Conservation (phyloP, 2,888 invertebrate species). For the Pogonocherus hispidulus region DNA sequence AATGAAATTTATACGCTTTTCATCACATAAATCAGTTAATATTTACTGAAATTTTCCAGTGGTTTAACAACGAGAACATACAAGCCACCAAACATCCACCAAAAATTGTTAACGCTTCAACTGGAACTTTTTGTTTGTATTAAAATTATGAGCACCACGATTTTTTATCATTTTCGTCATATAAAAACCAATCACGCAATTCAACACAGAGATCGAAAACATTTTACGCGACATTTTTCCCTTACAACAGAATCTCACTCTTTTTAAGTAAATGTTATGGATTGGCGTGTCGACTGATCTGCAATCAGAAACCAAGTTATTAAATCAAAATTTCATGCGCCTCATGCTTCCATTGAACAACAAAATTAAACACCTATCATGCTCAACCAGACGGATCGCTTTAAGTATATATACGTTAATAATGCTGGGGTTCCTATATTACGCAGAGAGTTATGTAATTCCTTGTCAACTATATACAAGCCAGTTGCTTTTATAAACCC, state of each 20-base stretch:
- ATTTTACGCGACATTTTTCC: background rate
- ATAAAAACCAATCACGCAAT: constrained; percentile 27
- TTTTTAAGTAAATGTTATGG: constrained; percentile 57
- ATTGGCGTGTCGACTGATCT: constrained; percentile 55
- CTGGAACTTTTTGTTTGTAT: constrained; percentile 34
- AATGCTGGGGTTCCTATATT: constrained; percentile 7
- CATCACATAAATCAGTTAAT: constrained; percentile 12
- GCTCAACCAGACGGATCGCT: constrained; percentile 25
- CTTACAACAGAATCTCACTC: constrained; percentile 56
- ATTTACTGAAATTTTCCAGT: background rate
- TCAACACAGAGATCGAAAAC: constrained; percentile 28
- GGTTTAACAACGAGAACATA: constrained; percentile 36
- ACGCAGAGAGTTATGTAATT: constrained; percentile 28
- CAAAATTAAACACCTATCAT: constrained; percentile 27
- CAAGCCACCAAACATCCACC: constrained; percentile 39
- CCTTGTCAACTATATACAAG: constrained; percentile 12
- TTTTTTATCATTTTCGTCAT: constrained; percentile 35
- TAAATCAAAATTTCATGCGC: constrained; percentile 34
- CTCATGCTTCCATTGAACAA: constrained; percentile 8
- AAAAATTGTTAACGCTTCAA: constrained; percentile 41
- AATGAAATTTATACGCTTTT: no score
- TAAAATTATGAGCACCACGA: constrained; percentile 52
- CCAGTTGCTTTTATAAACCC: background rate
- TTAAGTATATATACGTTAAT: constrained; percentile 22
- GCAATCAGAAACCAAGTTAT: constrained; percentile 49